Conservation (phyloP, 92 coral and sea anemone species). For the Metridium senile region DNA sequence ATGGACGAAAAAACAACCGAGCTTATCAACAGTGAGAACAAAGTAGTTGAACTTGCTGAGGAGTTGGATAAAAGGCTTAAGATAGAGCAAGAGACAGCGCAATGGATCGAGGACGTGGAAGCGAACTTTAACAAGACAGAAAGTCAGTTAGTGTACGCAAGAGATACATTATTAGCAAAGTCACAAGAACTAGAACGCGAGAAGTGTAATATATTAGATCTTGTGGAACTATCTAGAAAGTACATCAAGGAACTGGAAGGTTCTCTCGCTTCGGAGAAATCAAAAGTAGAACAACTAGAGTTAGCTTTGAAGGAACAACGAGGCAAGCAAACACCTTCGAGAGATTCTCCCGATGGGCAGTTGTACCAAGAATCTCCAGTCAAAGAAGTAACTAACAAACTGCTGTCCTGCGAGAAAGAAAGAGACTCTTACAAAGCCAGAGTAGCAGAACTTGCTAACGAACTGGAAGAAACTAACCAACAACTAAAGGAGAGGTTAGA, state of each 20-base stretch:
- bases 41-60: constrained; percentile 85
- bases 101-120: constrained; percentile 86
- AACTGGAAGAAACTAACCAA: constrained; percentile 69
- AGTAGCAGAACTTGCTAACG: constrained; percentile 52
- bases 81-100: constrained; percentile 73
- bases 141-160: constrained; percentile 54
- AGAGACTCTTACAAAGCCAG: constrained; percentile 57
- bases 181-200: constrained; percentile 84
- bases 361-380: background rate
- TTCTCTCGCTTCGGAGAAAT: constrained; percentile 63
- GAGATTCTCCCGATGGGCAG: constrained; percentile 14
- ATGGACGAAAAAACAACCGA: constrained; percentile 46
- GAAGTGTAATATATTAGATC: constrained; percentile 69
- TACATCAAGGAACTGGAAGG: constrained; percentile 69
- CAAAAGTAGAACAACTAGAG: constrained; percentile 62
- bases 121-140: constrained; percentile 62
- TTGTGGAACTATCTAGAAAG: constrained; percentile 66
- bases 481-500: constrained; percentile 70
- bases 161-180: constrained; percentile 57
- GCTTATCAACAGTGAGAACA: constrained; percentile 68
- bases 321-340: constrained; percentile 8
- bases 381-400: constrained; percentile 24
- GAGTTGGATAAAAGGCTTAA: constrained; percentile 77
- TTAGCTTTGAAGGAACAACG: constrained; percentile 16
- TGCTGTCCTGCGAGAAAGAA: constrained; percentile 55